Percentiles rank a stretch among this genome's conserved stretches.
Evolutionary conservation across 2,888 invertebrate genomes (phyloP).

Genomic region (Meteorus cinctellus): DNA sequence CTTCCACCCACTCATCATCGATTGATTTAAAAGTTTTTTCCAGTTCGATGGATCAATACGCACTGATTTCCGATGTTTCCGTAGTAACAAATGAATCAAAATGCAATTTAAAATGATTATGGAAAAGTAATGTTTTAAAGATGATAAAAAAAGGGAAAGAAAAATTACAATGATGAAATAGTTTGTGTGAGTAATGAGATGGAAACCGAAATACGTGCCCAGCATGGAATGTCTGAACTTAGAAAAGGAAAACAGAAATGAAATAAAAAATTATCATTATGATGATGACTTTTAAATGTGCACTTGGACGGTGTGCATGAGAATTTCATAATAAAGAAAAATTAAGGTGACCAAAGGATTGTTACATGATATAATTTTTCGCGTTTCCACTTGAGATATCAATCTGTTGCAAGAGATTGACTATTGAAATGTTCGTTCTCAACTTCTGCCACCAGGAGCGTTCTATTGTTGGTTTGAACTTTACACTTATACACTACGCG

Average conservation of each 20-base stretch:
- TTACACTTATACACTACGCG: not conserved
- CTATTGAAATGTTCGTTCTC: not conserved
- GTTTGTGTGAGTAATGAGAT: conserved; percentile 49
- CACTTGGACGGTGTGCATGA: not conserved
- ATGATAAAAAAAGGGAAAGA: conserved; percentile 37
- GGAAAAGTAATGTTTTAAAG: not conserved
- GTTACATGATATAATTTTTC: not conserved
- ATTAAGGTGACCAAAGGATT: not conserved
- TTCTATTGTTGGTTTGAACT: not conserved
- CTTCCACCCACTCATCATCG: not conserved
- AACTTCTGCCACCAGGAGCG: not conserved
- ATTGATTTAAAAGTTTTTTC: conserved; percentile 8
- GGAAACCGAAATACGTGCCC: conserved; percentile 52
- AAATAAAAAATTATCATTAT: conserved; percentile 22
- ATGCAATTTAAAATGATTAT: not conserved
- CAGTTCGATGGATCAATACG: not conserved
- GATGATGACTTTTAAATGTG: not conserved
- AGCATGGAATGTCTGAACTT: conserved; percentile 67
- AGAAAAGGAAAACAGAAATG: conserved; percentile 46
- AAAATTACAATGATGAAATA: conserved; percentile 19
- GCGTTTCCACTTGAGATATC: conserved; percentile 1
- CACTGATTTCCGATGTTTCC: not conserved
- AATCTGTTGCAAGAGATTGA: not conserved
- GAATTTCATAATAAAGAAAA: not conserved
- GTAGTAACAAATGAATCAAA: not conserved